Percentiles rank a stretch among this genome's conserved stretches.
Conservation (phyloP, 1,140 invertebrate species). For the Pogonomyrmex barbatus region DNA sequence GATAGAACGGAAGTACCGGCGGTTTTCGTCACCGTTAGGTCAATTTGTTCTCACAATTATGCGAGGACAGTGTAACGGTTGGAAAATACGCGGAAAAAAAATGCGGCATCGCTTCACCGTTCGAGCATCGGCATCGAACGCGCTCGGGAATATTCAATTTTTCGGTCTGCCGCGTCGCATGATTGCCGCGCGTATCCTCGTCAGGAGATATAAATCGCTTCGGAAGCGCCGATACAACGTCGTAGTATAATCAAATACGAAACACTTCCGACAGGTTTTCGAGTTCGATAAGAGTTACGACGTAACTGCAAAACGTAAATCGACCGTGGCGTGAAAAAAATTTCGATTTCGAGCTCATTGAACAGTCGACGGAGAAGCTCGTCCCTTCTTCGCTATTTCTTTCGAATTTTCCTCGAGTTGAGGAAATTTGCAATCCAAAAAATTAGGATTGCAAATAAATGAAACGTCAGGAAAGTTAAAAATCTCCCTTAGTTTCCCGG, state of each 20-base stretch:
- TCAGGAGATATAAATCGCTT: constrained; percentile 43
- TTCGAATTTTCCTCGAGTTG: background rate
- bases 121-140: constrained; percentile 32
- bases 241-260: constrained; percentile 46
- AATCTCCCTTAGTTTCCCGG: too few relatives aligned
- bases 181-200: constrained; percentile 51
- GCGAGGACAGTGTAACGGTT: constrained; percentile 45
- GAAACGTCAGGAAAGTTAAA: background rate
- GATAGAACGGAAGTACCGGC: constrained; percentile 1
- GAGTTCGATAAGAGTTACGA: constrained; percentile 6
- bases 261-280: constrained; percentile 18
- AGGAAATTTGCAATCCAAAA: too few relatives aligned
- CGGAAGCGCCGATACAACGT: constrained; percentile 50
- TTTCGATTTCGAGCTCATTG: constrained; percentile 6
- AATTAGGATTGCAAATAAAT: background rate
- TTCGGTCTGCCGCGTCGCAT: constrained; percentile 61
- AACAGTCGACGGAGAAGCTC: background rate
- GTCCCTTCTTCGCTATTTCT: too few relatives aligned
- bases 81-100: constrained; percentile 60
- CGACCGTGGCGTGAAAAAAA: background rate
- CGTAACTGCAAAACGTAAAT: background rate
- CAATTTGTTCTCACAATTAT: constrained; percentile 44
- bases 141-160: constrained; percentile 62
- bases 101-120: constrained; percentile 18
- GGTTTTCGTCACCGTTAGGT: constrained; percentile 45